Conservation (phyloP, 2,797 vertebrate genomes). For the Aplochiton taeniatus region DNA sequence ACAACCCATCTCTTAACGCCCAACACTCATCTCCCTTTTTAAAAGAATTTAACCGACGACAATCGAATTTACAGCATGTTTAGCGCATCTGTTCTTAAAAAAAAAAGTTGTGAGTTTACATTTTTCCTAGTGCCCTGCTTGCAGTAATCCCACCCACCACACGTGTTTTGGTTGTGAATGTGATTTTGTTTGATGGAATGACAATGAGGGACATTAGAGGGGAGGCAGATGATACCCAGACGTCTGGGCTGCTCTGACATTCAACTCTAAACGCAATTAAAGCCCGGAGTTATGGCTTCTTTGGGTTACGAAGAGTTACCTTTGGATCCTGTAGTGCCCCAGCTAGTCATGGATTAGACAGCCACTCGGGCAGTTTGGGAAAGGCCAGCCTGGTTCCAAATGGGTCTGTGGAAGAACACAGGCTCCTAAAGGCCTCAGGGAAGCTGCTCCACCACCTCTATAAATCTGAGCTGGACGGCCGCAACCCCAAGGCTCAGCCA, state of each 20-base stretch:
- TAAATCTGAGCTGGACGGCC: constrained; percentile 58
- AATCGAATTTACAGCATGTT: constrained; percentile 68
- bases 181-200: constrained; percentile 77
- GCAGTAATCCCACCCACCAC: constrained; percentile 56
- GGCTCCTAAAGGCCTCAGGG: constrained; percentile 51
- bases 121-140: constrained; percentile 65
- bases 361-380: constrained; percentile 64
- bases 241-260: constrained; percentile 73
- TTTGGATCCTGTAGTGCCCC: constrained; percentile 58
- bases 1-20: constrained; percentile 43
- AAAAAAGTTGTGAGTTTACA: constrained; percentile 61
- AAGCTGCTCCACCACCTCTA: constrained; percentile 51
- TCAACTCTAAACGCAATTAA: constrained; percentile 75
- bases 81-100: constrained; percentile 62
- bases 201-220: constrained; percentile 70
- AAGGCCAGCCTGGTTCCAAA: constrained; percentile 64
- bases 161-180: constrained; percentile 67
- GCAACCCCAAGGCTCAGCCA: constrained; percentile 42
- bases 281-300: constrained; percentile 68
- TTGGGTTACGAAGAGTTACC: constrained; percentile 54
- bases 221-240: constrained; percentile 70
- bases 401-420: constrained; percentile 56
- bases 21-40: constrained; percentile 32
- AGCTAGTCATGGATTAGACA: constrained; percentile 60
- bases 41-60: constrained; percentile 59